phyloP scores from a whole-genome alignment of 2,888 invertebrate genomes.

The Sesamia inferens region DNA sequence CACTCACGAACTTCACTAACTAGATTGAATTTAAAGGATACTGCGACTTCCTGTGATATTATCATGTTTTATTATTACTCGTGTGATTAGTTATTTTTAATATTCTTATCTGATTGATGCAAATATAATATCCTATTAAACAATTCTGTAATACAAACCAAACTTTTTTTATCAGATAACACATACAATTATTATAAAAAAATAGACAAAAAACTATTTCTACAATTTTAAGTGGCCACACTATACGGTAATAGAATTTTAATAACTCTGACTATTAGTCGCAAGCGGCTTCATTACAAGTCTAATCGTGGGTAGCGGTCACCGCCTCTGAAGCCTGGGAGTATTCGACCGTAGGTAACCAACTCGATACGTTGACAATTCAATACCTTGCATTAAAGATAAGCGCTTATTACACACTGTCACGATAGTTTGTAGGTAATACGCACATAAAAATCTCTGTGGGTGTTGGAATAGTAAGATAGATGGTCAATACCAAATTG shows the following conservation, averaged over 20 bases:
- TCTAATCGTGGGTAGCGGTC: slow-evolving; percentile 63
- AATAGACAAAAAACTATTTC: slow-evolving; percentile 27
- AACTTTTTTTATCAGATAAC: not conserved
- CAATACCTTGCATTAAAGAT: slow-evolving; percentile 79
- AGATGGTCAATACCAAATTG: slow-evolving; percentile 8
- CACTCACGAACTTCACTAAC: slow-evolving; percentile 54
- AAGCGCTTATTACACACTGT: slow-evolving; percentile 80
- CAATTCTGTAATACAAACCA: not conserved
- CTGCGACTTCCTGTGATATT: not conserved
- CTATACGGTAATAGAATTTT: slow-evolving; percentile 54
- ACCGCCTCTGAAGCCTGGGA: slow-evolving; percentile 56
- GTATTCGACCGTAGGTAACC: slow-evolving; percentile 54
- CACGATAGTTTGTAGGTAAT: slow-evolving; percentile 73
- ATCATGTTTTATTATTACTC: not conserved
- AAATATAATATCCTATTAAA: slow-evolving; percentile 6
- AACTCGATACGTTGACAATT: slow-evolving; percentile 81
- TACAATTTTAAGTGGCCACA: slow-evolving; percentile 42
- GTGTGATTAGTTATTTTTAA: not conserved
- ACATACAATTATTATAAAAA: slow-evolving; percentile 14
- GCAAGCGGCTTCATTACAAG: slow-evolving; percentile 75
- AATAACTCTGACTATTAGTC: slow-evolving; percentile 65
- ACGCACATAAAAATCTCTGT: slow-evolving; percentile 76
- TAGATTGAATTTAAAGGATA: slow-evolving; percentile 23
- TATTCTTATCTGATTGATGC: not conserved
- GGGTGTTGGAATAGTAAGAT: slow-evolving; percentile 58